Evolutionary conservation across 1,140 invertebrate genomes (phyloP), one percentile per base, ranked within the genome.

Genomic region (Drosophila equinoxialis): DNA sequence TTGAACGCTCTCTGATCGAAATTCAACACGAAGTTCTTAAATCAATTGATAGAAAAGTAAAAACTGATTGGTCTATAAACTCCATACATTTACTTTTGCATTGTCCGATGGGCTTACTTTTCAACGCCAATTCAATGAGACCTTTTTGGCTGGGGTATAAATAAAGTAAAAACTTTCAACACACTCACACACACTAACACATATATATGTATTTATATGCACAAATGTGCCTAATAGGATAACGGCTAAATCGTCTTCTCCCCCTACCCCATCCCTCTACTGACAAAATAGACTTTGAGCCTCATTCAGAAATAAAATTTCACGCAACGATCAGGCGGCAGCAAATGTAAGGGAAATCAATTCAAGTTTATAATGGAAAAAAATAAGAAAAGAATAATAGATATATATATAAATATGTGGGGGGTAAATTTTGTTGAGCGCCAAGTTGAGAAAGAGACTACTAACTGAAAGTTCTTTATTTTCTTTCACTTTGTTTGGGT

Each of bases 331-430:
- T 39, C 37, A 39, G 37, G 4, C 3, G 14, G 55, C 33, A 17
- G 55, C 55, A 69, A 30, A 55, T 55, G 69, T 48, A 72, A n/a
- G 13, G 39, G 62, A 74, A 74, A 74, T 74, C 72, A 74, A 71
- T 71, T 74, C 62, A 62, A 66, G 68, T 74, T 74, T 74, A 71
- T 74, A 71, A 74, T 74, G 71, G 69, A 70, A 69, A 74, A 74
- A 23, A 51, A 48, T 39, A 20, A 23, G 45, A 51, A 51, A 51
- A 51, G 45, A 51, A 51, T 39, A 13, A 39, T 39, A 39, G 37
- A 39, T 13, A 39, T 51, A 51, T 48, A 48, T 2, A 10, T 20
- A 23, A 23, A 51, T 4, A 51, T 35, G 7, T 35, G 55, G 13
- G 14, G 35, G 10, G 35, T 1, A 6, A 2, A 10, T 2, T 37